phyloP scores from a whole-genome alignment of 2,113 vertebrate genomes.

The Mormyrus iriodes region DNA sequence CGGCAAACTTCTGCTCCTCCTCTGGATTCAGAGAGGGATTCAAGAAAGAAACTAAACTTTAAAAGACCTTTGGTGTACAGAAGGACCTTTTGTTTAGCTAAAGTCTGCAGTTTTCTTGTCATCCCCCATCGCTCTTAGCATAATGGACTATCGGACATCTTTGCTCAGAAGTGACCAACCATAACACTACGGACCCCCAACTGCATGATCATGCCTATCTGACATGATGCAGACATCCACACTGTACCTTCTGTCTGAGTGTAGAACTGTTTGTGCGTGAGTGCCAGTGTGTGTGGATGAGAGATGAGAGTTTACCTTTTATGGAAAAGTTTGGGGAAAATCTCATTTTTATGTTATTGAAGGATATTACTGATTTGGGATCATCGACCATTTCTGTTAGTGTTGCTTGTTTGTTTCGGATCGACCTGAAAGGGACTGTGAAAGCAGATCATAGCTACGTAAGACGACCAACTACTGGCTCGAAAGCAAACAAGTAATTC shows the following conservation, averaged over 20 bases:
- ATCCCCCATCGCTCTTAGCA: not conserved
- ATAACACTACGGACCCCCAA: not conserved
- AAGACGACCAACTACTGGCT: not conserved
- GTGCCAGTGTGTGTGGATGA: not conserved
- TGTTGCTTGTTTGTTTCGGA: not conserved
- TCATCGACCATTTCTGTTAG: not conserved
- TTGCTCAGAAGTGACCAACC: not conserved
- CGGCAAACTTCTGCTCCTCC: not conserved
- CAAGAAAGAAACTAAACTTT: not conserved
- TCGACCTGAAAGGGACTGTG: not conserved
- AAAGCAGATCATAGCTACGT: not conserved
- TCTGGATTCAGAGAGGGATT: not conserved
- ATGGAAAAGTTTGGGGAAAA: not conserved
- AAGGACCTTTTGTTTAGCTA: not conserved
- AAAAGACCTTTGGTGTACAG: not conserved
- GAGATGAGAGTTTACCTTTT: not conserved
- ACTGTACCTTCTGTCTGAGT: constrained; percentile 4
- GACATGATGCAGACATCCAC: not conserved
- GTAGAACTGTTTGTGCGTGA: not conserved
- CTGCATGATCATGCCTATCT: constrained; percentile 26
- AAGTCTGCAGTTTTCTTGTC: not conserved
- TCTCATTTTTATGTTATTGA: not conserved
- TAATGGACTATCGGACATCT: not conserved
- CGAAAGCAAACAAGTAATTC: not conserved
- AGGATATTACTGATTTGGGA: not conserved